Evolutionary conservation across 2,113 vertebrate genomes (phyloP).

Genomic region (Hystrix cristata): DNA sequence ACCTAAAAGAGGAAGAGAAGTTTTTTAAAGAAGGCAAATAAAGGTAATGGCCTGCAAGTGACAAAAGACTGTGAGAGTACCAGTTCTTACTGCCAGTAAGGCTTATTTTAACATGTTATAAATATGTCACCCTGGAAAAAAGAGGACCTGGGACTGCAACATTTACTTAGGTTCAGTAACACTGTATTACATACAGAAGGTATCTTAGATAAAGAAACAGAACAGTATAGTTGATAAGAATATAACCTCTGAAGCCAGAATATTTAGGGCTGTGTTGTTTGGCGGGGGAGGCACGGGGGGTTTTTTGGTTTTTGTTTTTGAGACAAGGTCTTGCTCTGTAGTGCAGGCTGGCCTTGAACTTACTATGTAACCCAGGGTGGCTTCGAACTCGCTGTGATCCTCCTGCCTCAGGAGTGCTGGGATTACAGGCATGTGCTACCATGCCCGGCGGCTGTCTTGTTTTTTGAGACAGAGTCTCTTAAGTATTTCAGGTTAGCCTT

Average conservation of each 20-base stretch:
- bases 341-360: too few species aligned
- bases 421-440: too few species aligned
- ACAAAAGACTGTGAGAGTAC: not conserved
- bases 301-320: too few species aligned
- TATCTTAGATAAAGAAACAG: not conserved
- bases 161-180: not conserved
- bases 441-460: too few species aligned
- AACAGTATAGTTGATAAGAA: conserved; percentile 19
- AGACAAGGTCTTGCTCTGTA: too few species aligned
- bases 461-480: too few species aligned
- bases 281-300: too few species aligned
- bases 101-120: conserved; percentile 52
- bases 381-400: too few species aligned
- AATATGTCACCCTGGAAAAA: not conserved
- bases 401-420: too few species aligned
- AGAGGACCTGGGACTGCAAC: not conserved
- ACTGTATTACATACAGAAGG: not conserved
- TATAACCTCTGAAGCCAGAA: not conserved
- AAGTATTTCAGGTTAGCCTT: too few species aligned
- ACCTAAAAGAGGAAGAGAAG: not conserved
- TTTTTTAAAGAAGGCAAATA: conserved; percentile 14
- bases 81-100: not conserved
- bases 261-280: too few species aligned
- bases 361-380: too few species aligned
- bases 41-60: conserved; percentile 14